phyloP scores from a whole-genome alignment of 2,888 invertebrate genomes.

The Sinodicranocentrus sp. region DNA sequence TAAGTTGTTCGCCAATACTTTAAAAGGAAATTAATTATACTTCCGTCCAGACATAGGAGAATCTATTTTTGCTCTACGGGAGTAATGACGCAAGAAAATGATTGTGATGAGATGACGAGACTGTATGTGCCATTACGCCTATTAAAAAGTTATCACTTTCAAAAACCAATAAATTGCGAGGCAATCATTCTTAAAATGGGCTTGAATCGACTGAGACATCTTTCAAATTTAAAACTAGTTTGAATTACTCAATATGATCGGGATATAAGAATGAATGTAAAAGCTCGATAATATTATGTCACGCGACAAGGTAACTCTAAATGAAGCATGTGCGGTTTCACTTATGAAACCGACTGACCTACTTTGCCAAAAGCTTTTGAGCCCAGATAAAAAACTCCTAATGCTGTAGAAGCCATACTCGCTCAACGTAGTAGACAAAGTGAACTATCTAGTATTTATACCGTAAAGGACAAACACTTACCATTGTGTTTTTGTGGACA shows the following conservation, averaged over 20 bases:
- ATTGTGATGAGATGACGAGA: too few species aligned
- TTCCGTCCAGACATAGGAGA: too few species aligned
- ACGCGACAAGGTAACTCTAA: too few species aligned
- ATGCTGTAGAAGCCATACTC: background rate
- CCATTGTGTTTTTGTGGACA: background rate
- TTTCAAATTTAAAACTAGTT: background rate
- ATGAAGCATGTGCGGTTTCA: slow-evolving; percentile 36
- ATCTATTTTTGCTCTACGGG: too few species aligned
- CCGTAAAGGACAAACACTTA: slow-evolving; percentile 8
- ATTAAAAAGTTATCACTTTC: too few species aligned
- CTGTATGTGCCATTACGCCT: too few species aligned
- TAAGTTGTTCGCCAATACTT: too few species aligned
- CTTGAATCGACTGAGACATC: background rate
- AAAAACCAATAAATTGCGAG: background rate
- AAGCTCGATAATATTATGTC: too few species aligned
- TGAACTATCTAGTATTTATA: background rate
- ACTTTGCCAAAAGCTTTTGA: slow-evolving; percentile 34
- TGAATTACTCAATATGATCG: slow-evolving; percentile 2
- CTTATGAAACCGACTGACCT: slow-evolving; percentile 55
- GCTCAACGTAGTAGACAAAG: background rate
- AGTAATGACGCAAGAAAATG: too few species aligned
- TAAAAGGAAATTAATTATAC: too few species aligned
- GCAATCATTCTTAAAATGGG: background rate
- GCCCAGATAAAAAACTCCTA: too few species aligned
- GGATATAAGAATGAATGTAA: too few species aligned